Evolutionary conservation across 2,888 invertebrate genomes (phyloP).

Genomic region (Orthonychiurus folsomi): DNA sequence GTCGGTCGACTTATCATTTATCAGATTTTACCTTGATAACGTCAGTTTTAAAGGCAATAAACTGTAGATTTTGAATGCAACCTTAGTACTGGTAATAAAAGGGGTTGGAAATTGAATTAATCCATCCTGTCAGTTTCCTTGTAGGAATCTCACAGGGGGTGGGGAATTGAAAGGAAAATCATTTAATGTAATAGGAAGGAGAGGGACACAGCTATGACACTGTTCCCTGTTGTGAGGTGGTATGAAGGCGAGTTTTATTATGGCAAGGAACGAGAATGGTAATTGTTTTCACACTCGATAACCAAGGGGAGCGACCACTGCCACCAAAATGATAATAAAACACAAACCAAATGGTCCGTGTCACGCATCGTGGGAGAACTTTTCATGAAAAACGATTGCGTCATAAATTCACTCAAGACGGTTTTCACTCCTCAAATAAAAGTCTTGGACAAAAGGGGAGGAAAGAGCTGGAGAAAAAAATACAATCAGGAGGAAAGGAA

Average conservation of each 20-base stretch:
- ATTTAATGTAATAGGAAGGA: too few species aligned
- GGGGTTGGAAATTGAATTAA: too few species aligned
- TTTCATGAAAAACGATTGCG: slow-evolving; percentile 26
- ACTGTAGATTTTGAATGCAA: too few species aligned
- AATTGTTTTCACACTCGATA: slow-evolving; percentile 27
- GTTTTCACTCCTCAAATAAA: slow-evolving; percentile 18
- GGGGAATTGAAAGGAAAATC: too few species aligned
- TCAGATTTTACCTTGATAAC: too few species aligned
- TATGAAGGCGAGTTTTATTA: background rate
- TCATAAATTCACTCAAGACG: slow-evolving; percentile 20
- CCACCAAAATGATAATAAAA: slow-evolving; percentile 25
- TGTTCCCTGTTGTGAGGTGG: too few species aligned
- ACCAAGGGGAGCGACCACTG: slow-evolving; percentile 16
- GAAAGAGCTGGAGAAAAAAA: background rate
- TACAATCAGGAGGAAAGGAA: background rate
- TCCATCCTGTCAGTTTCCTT: too few species aligned
- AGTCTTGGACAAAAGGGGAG: background rate
- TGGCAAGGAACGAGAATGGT: slow-evolving; percentile 15
- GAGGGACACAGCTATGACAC: too few species aligned
- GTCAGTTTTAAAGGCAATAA: too few species aligned
- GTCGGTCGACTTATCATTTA: too few species aligned
- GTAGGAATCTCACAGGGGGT: too few species aligned
- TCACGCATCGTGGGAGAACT: slow-evolving; percentile 25
- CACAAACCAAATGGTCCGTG: slow-evolving; percentile 24
- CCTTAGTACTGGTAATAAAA: too few species aligned